These are phyloP conservation scores for Aphyosemion australe DNA, from an alignment of 2,113 vertebrate species.

Conservation along the genomic window DNA sequence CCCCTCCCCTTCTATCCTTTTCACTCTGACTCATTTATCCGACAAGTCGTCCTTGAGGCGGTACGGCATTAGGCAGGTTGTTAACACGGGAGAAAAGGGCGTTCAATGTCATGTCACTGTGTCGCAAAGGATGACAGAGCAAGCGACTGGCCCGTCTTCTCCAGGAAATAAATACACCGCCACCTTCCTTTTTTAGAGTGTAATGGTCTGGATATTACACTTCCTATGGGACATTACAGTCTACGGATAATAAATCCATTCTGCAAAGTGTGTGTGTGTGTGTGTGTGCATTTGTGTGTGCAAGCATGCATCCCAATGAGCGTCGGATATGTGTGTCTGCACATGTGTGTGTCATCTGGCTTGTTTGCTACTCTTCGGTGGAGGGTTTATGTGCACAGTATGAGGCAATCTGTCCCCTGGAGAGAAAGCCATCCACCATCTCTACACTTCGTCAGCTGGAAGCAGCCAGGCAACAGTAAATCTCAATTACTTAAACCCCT, in stretches of 20 bases:
- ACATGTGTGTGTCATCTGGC: conserved; percentile 9
- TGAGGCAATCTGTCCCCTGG: conserved; percentile 63
- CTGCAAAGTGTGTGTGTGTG: conserved; percentile 9
- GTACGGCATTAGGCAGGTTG: conserved; percentile 54
- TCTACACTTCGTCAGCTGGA: conserved; percentile 84
- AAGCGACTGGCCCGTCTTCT: conserved; percentile 46
- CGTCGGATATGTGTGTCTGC: conserved; percentile 17
- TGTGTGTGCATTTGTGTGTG: conserved; percentile 9
- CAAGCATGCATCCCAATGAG: conserved; percentile 24
- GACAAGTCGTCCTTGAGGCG: conserved; percentile 67
- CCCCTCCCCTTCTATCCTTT: conserved; percentile 37
- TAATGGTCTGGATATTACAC: conserved; percentile 79
- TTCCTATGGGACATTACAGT: conserved; percentile 70
- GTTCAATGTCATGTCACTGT: conserved; percentile 77
- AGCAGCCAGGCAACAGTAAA: conserved; percentile 82
- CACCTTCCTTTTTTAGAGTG: conserved; percentile 61
- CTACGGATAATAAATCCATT: conserved; percentile 73
- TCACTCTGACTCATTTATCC: conserved; percentile 60
- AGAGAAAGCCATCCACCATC: conserved; percentile 60
- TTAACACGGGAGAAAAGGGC: conserved; percentile 66
- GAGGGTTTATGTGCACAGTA: conserved; percentile 33
- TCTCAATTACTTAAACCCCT: conserved; percentile 66
- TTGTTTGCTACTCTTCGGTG: conserved; percentile 29
- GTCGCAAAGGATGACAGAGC: conserved; percentile 63
- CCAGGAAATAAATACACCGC: conserved; percentile 74